phyloP scores from a whole-genome alignment of 2,797 vertebrate species.

The Carapus acus region DNA sequence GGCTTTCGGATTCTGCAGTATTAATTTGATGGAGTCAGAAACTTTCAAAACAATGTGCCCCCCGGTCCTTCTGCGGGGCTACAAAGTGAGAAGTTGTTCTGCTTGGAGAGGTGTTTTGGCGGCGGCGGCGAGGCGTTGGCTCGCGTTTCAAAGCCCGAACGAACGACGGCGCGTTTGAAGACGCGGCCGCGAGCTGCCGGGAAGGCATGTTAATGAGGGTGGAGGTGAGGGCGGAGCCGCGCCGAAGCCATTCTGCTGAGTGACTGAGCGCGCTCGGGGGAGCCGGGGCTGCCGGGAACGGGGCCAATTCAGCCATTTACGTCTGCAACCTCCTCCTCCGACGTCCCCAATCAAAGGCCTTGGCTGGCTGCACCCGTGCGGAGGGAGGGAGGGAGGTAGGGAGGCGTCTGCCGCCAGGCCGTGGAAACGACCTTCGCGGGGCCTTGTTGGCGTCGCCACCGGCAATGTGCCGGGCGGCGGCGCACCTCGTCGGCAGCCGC shows the following conservation, averaged over 20 bases:
- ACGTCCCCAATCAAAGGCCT: constrained; percentile 44
- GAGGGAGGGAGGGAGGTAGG: constrained; percentile 22
- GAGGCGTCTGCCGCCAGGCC: constrained; percentile 19
- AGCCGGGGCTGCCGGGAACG: constrained; percentile 39
- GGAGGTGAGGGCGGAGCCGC: constrained; percentile 9
- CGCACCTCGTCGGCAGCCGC: not conserved
- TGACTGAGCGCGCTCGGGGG: constrained; percentile 20
- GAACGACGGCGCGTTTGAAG: constrained; percentile 22
- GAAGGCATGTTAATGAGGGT: constrained; percentile 9
- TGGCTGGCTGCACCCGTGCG: constrained; percentile 37
- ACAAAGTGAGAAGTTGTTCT: constrained; percentile 8
- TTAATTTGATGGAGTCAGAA: constrained; percentile 9
- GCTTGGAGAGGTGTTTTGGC: constrained; percentile 14
- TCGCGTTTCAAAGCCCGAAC: constrained; percentile 19
- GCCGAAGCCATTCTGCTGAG: constrained; percentile 27
- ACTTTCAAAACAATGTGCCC: constrained; percentile 15
- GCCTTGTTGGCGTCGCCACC: not conserved
- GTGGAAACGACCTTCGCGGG: constrained; percentile 5
- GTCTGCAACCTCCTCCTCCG: constrained; percentile 30
- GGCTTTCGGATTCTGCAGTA: not conserved
- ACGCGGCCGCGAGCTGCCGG: constrained; percentile 5
- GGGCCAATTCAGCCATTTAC: constrained; percentile 63
- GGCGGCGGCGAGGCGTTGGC: constrained; percentile 3
- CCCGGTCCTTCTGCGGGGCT: constrained; percentile 11
- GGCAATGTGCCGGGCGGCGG: not conserved